A percentile compares a stretch with the other conserved stretches of the same genome.
phyloP scores from a whole-genome alignment of 2,888 invertebrate genomes.

The Diadegma fenestrale region DNA sequence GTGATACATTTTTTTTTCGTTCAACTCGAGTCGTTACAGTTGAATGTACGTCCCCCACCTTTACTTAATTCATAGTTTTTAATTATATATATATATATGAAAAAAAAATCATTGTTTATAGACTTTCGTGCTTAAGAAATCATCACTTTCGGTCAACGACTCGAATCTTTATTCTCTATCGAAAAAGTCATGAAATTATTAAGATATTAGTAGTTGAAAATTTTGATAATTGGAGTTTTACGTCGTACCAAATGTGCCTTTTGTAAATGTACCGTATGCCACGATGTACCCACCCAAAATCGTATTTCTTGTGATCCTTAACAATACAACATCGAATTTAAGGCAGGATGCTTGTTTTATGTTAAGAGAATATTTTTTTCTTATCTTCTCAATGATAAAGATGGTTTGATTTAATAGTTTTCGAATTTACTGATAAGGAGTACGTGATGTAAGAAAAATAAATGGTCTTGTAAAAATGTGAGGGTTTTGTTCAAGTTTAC shows the following conservation, averaged over 20 bases:
- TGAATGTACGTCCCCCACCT: constrained; percentile 36
- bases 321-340: constrained; percentile 45
- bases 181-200: constrained; percentile 18
- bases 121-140: constrained; percentile 11
- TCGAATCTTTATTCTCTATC: not conserved
- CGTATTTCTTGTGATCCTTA: constrained; percentile 66
- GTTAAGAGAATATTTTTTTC: constrained; percentile 48
- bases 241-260: constrained; percentile 41
- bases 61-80: not conserved
- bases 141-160: constrained; percentile 2
- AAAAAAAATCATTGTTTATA: constrained; percentile 29
- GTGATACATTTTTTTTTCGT: constrained; percentile 31
- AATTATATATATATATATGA: not conserved
- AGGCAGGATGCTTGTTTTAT: constrained; percentile 66
- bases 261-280: constrained; percentile 17
- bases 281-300: constrained; percentile 51
- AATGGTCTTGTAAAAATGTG: constrained; percentile 34
- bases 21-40: constrained; percentile 8
- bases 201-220: constrained; percentile 10
- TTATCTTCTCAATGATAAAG: constrained; percentile 42
- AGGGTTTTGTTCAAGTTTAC: not conserved
- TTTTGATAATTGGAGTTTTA: constrained; percentile 38
- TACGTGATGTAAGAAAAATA: constrained; percentile 44
- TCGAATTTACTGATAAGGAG: constrained; percentile 57
- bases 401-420: constrained; percentile 67